Conservation (phyloP, 2,888 invertebrate genomes). For the Bruchidius siliquastri region DNA sequence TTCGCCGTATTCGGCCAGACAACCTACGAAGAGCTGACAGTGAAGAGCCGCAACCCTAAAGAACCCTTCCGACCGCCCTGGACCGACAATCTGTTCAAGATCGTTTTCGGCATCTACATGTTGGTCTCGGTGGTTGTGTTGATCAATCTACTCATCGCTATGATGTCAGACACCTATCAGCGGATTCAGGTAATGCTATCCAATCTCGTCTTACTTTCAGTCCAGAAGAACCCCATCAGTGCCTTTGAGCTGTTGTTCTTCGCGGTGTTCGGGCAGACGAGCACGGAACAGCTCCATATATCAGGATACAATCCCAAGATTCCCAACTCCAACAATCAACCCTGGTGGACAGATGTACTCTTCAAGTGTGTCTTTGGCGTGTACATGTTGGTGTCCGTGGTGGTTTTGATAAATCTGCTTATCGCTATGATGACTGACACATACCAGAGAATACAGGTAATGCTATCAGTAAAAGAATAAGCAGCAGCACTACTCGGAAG, state of each 20-base stretch:
- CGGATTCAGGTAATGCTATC: conserved; percentile 79
- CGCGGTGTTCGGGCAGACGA: conserved; percentile 94
- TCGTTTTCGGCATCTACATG: conserved; percentile 95
- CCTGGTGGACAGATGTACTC: conserved; percentile 77
- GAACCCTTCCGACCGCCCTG: conserved; percentile 70
- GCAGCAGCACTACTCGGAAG: no score
- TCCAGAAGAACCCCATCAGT: conserved; percentile 84
- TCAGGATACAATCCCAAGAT: conserved; percentile 52
- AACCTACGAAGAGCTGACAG: conserved; percentile 70
- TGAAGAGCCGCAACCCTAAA: conserved; percentile 69
- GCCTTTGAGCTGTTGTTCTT: conserved; percentile 98
- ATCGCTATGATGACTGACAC: conserved; percentile 99
- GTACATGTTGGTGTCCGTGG: conserved; percentile 98
- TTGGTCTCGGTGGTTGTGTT: conserved; percentile 97
- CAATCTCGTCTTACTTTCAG: conserved; percentile 57
- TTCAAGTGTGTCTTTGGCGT: conserved; percentile 87
- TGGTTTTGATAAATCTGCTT: conserved; percentile 97
- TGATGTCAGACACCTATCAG: conserved; percentile 99
- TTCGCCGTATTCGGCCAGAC: conserved; percentile 97
- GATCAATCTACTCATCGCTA: conserved; percentile 98
- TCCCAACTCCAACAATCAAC: conserved; percentile 54
- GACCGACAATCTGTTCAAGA: conserved; percentile 83
- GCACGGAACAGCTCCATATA: conserved; percentile 73
- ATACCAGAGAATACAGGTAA: conserved; percentile 96
- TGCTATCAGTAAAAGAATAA: background rate